Percentiles rank a stretch among this genome's conserved stretches.
Evolutionary conservation across 2,113 vertebrate genomes (phyloP).

Genomic region (Notechis scutatus): DNA sequence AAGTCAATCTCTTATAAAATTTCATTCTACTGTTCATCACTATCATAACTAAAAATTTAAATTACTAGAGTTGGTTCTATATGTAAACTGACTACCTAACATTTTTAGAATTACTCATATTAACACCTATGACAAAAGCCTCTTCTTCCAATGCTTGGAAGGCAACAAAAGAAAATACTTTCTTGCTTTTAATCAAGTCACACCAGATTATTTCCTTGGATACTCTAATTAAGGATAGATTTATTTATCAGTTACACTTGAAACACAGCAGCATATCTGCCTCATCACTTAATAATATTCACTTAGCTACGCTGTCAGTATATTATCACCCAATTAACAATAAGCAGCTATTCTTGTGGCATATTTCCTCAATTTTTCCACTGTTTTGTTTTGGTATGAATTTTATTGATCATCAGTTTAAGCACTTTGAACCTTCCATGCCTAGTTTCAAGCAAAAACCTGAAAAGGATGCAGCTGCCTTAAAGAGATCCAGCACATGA

Average conservation of each 20-base stretch:
- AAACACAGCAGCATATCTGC: constrained; percentile 2
- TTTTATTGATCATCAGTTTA: neutral
- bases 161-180: neutral
- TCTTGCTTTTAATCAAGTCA: neutral
- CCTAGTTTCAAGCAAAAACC: neutral
- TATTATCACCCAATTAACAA: constrained; percentile 13
- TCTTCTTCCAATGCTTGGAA: neutral
- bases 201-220: neutral
- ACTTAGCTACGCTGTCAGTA: neutral
- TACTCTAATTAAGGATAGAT: neutral
- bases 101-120: neutral
- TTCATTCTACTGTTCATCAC: neutral
- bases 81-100: neutral
- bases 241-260: constrained; percentile 4
- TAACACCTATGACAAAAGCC: neutral
- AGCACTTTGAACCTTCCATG: neutral
- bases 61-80: neutral
- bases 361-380: neutral
- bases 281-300: neutral
- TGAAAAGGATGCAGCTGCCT: neutral
- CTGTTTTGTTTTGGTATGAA: neutral
- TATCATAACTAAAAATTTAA: neutral
- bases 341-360: neutral
- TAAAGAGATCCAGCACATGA: neutral
- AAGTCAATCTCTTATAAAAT: neutral